These are phyloP conservation scores for Catharus ustulatus DNA, from an alignment of 2,797 vertebrate genomes.

Conservation along the genomic window DNA sequence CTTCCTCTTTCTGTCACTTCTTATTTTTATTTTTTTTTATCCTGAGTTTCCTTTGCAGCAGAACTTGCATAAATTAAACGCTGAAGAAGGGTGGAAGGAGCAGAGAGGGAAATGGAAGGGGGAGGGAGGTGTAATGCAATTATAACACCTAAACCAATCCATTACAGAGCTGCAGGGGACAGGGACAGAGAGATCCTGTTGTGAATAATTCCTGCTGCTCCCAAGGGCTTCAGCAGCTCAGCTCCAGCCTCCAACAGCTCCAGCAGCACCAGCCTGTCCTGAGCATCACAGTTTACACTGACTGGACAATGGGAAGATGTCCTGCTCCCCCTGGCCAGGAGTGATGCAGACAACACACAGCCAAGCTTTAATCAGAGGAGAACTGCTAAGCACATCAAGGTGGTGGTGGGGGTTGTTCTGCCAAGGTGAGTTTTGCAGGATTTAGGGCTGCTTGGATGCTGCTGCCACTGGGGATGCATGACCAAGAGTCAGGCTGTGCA, in stretches of 20 bases:
- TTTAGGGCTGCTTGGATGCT: fast-evolving
- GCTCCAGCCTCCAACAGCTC: neutral
- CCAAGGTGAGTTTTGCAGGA: neutral
- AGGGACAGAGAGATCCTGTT: neutral
- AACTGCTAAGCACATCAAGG: fast-evolving
- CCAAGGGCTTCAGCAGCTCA: neutral
- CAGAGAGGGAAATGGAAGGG: neutral
- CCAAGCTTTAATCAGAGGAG: neutral
- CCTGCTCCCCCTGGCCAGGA: neutral
- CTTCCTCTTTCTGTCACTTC: neutral
- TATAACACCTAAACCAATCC: neutral
- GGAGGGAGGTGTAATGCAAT: neutral
- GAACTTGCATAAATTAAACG: neutral
- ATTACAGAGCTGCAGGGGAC: neutral
- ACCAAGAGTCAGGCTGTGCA: neutral
- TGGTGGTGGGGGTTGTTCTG: neutral
- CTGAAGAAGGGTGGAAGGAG: neutral
- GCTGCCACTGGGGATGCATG: fast-evolving
- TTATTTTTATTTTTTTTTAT: neutral
- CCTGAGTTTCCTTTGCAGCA: neutral
- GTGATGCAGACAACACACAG: neutral
- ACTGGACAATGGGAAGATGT: neutral
- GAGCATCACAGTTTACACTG: fast-evolving
- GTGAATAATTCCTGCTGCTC: neutral
- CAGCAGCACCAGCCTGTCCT: neutral